Base-by-base conservation (phyloP, 2,888 invertebrate genomes). In the Merodon equestris region DNA sequence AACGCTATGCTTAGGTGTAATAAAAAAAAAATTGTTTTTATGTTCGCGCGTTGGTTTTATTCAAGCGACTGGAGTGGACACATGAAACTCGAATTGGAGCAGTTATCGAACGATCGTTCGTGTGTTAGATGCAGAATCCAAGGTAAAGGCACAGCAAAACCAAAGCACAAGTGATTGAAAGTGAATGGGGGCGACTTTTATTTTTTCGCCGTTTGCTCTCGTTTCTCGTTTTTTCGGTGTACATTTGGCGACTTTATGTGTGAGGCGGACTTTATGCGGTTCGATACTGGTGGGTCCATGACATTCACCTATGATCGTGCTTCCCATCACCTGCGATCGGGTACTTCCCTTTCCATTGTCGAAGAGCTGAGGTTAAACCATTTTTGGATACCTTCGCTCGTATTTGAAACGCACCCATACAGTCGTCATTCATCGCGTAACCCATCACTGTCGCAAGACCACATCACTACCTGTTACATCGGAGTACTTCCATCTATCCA, bases 1-100 rank as follows among this genome's bases (percentile, higher is more conserved):
- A 85, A 18, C 89, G 86, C 72, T 91, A 91, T 84, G 84, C 81
- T 10, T 86, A 83, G 51, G 36, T 53, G 19, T 18, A 64, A 67
- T 63, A 51, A 67, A 61, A 9, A 9, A 34, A 19, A 57, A 71
- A 47, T 45, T 44, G 12, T 60, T 27, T 60, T 34, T 15, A 40
- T 2, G 27, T 38, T 36, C n/a, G 10, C 3, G 3, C 40, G 9
- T n/a, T n/a, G 7, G 10, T 34, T 34, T 47, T n/a, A 50, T 47
- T 68, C 61, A 19, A 42, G 7, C 7, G 7, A 64, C 60, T 56
- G 34, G 61, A 67, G 53, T 51, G 15, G 57, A 45, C 61, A 47
- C 47, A 38, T 48, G 19, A 57, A 34, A 50, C 12, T 12, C 19
- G 19, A 27, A 27, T 27, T 27, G 27, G 27, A 27, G 27, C 7